Percentiles rank a stretch among this genome's conserved stretches.
Conservation (phyloP, 2,113 vertebrate species). For the Emydura subglobosa region DNA sequence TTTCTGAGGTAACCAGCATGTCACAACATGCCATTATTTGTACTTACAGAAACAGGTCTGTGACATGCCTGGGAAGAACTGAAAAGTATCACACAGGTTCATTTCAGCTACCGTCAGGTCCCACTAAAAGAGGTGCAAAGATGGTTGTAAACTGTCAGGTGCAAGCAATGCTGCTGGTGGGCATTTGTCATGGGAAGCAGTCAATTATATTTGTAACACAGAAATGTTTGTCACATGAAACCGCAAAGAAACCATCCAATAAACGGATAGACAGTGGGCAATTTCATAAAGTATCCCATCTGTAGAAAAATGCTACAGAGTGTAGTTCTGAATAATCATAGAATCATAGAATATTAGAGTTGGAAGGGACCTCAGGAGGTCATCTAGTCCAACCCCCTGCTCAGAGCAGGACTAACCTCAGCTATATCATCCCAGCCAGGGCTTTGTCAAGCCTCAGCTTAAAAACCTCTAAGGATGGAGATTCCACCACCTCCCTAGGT, state of each 20-base stretch:
- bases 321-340: background rate
- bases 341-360: too few relatives aligned
- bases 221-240: conserved; percentile 2
- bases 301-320: background rate
- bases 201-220: background rate
- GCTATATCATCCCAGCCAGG: too few relatives aligned
- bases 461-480: too few relatives aligned
- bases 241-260: conserved; percentile 49
- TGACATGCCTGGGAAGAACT: background rate
- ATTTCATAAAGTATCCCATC: background rate
- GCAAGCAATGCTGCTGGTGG: background rate
- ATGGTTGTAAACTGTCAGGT: background rate
- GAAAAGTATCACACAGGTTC: background rate
- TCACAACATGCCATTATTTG: background rate
- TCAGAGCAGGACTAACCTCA: too few relatives aligned
- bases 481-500: too few relatives aligned
- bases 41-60: background rate
- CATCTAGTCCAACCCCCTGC: too few relatives aligned
- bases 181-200: conserved; percentile 20
- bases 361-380: too few relatives aligned
- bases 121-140: background rate
- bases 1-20: background rate
- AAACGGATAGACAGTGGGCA: background rate
- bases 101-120: background rate
- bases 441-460: too few relatives aligned